Conservation (phyloP, 2,888 invertebrate genomes). For the Hoplodrina ambigua region DNA sequence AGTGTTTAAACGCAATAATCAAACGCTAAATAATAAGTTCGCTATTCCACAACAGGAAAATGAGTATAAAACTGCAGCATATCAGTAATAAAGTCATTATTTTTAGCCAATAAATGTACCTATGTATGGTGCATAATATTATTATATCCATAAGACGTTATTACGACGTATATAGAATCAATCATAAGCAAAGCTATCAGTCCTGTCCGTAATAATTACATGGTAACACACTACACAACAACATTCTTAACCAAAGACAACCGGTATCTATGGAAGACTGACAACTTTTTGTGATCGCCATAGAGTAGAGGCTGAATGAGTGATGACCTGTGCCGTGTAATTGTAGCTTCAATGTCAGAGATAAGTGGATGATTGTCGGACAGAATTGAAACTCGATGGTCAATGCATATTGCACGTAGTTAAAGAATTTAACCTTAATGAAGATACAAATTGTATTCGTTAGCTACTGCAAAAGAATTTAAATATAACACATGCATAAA, state of each 20-base stretch:
- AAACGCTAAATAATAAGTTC: background rate
- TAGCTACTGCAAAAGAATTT: slow-evolving; percentile 29
- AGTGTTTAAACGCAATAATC: background rate
- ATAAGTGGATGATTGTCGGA: slow-evolving; percentile 41
- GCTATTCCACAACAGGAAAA: slow-evolving; percentile 42
- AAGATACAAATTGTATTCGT: slow-evolving; percentile 10
- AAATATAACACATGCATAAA: slow-evolving; percentile 6
- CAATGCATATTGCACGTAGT: slow-evolving; percentile 35
- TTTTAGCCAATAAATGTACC: slow-evolving; percentile 21
- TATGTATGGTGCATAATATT: slow-evolving; percentile 5
- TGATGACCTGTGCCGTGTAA: slow-evolving; percentile 45
- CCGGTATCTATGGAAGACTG: slow-evolving; percentile 49
- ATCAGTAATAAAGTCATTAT: slow-evolving; percentile 35
- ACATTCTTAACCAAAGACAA: slow-evolving; percentile 47
- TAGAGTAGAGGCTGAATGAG: slow-evolving; percentile 30
- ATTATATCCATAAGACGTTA: slow-evolving; percentile 5
- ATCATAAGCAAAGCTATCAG: slow-evolving; percentile 19
- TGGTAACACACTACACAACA: slow-evolving; percentile 32
- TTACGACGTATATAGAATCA: slow-evolving; percentile 13
- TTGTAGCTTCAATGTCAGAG: slow-evolving; percentile 51
- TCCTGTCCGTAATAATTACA: slow-evolving; percentile 35
- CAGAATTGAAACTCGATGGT: slow-evolving; percentile 19
- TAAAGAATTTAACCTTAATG: slow-evolving; percentile 31
- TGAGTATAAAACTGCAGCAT: slow-evolving; percentile 19
- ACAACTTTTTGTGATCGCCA: slow-evolving; percentile 49